Conservation (phyloP, 2,888 invertebrate genomes). For the Alcis repandata region DNA sequence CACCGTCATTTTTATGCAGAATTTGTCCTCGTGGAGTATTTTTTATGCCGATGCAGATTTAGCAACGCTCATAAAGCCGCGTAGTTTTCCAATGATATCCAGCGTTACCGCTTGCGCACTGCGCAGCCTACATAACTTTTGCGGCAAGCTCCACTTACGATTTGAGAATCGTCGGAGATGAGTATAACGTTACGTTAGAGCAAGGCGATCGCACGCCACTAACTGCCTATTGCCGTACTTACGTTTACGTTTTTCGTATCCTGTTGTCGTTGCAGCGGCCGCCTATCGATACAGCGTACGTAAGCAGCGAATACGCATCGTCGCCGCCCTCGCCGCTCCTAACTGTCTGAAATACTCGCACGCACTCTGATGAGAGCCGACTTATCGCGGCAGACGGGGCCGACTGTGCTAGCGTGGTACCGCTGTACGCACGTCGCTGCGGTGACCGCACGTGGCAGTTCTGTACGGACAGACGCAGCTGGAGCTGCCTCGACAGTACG, state of each 20-base stretch:
- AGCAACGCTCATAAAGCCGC: conserved; percentile 7
- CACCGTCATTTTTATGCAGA: conserved; percentile 2
- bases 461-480: background rate
- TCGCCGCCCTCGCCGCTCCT: conserved; percentile 70
- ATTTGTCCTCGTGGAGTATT: background rate
- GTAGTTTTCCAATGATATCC: background rate
- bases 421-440: background rate
- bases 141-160: conserved; percentile 11
- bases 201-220: conserved; percentile 49
- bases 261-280: conserved; percentile 62
- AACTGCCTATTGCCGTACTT: conserved; percentile 68
- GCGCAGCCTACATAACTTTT: conserved; percentile 14
- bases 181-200: conserved; percentile 12
- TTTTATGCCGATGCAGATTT: conserved; percentile 8
- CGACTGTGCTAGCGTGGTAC: background rate
- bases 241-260: conserved; percentile 65
- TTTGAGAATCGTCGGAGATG: conserved; percentile 23
- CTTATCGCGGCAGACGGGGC: conserved; percentile 21
- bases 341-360: conserved; percentile 81
- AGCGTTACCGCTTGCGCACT: background rate
- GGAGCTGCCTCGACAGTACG: background rate
- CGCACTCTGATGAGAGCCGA: conserved; percentile 69
- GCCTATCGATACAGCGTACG: conserved; percentile 70
- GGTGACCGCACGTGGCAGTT: background rate
- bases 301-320: conserved; percentile 70